These are phyloP conservation scores for Polypedilum pembai DNA, from an alignment of 1,140 invertebrate genomes.

Conservation along the genomic window DNA sequence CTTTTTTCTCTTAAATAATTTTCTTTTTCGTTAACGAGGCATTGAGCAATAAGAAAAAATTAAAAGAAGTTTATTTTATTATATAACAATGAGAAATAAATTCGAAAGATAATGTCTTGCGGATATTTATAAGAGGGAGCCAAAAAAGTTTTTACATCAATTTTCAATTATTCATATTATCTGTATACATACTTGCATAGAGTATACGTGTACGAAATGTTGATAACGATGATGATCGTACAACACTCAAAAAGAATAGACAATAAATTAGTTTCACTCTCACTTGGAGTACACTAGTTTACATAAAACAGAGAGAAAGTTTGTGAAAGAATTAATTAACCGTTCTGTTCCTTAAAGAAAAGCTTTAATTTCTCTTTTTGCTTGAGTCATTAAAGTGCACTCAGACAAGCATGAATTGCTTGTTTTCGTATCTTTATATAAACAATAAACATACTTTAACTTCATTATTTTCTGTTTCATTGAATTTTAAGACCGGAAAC, in stretches of 20 bases:
- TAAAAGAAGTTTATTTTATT: too few relatives aligned
- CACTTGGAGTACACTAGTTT: not conserved
- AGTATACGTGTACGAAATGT: not conserved
- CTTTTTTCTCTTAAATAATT: too few relatives aligned
- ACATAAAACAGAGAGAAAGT: not conserved
- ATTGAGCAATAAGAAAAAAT: too few relatives aligned
- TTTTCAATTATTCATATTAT: not conserved
- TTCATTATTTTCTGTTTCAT: not conserved
- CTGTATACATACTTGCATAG: not conserved
- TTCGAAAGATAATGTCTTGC: too few relatives aligned
- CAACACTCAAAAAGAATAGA: not conserved
- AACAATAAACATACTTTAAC: not conserved
- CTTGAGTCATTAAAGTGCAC: too few relatives aligned
- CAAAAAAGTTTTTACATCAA: not conserved
- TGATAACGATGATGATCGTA: not conserved
- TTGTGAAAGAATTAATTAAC: conserved; percentile 1
- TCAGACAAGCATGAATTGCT: too few relatives aligned
- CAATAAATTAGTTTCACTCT: not conserved
- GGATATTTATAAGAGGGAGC: too few relatives aligned
- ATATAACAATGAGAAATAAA: too few relatives aligned
- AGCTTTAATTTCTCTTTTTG: not conserved
- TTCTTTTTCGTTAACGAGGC: too few relatives aligned
- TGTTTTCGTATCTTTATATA: too few relatives aligned
- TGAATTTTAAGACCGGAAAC: not conserved
- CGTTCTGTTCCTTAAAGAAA: not conserved